phyloP scores from a whole-genome alignment of 2,888 invertebrate species.

The Ceratothoa steindachneri region DNA sequence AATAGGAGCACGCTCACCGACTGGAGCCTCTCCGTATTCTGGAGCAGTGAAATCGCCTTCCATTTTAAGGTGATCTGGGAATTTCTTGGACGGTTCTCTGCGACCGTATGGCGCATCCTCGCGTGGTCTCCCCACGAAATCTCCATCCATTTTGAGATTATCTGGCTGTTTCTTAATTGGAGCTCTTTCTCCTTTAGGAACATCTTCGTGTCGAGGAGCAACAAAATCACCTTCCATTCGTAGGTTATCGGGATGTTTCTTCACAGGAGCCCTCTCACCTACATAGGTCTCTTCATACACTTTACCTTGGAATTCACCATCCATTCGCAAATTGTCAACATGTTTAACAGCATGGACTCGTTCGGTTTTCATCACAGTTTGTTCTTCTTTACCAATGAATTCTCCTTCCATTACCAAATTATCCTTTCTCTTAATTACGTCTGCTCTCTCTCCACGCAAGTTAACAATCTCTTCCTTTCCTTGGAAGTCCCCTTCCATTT shows the following conservation, averaged over 20 bases:
- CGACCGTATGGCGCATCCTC: slow-evolving; percentile 24
- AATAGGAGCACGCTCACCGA: slow-evolving; percentile 38
- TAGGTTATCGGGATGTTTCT: slow-evolving; percentile 41
- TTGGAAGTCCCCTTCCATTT: slow-evolving; percentile 33
- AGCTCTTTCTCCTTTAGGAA: slow-evolving; percentile 33
- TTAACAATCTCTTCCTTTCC: slow-evolving; percentile 32
- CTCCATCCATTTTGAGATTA: slow-evolving; percentile 52
- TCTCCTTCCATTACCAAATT: slow-evolving; percentile 49
- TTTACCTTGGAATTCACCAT: slow-evolving; percentile 51
- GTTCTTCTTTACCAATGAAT: slow-evolving; percentile 28
- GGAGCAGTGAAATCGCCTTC: slow-evolving; percentile 52
- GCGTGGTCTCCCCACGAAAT: slow-evolving; percentile 56
- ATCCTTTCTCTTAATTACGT: slow-evolving; percentile 39
- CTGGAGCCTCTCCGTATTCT: slow-evolving; percentile 52
- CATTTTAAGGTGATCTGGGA: slow-evolving; percentile 50
- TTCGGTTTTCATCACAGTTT: slow-evolving; percentile 28
- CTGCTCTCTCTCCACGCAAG: slow-evolving; percentile 41
- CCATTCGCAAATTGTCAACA: slow-evolving; percentile 48
- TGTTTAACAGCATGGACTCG: slow-evolving; percentile 57
- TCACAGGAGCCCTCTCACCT: slow-evolving; percentile 50
- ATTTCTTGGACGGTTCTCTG: slow-evolving; percentile 28
- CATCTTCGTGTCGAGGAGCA: slow-evolving; percentile 42
- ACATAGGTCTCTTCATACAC: slow-evolving; percentile 21
- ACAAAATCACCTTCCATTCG: slow-evolving; percentile 41
- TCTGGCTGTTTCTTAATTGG: slow-evolving; percentile 38